phyloP scores from a whole-genome alignment of 2,113 vertebrate species.

The Melierax canorus region DNA sequence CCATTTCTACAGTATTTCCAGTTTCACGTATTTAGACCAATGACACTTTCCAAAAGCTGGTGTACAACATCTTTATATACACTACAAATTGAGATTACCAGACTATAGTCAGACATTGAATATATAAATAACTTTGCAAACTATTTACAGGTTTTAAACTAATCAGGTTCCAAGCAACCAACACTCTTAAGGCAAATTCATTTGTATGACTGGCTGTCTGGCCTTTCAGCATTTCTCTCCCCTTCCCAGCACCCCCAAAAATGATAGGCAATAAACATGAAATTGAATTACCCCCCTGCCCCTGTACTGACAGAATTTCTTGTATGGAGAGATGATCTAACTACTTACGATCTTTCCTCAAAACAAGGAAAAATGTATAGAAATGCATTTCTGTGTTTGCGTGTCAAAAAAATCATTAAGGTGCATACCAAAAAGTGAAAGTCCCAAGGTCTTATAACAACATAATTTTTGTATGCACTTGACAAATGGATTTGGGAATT shows the following conservation, averaged over 20 bases:
- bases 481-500: not conserved
- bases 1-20: not conserved
- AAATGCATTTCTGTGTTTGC: not conserved
- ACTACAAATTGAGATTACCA: constrained; percentile 43
- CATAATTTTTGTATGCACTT: constrained; percentile 1
- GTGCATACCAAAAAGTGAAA: constrained; percentile 13
- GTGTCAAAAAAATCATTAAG: not conserved
- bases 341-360: not conserved
- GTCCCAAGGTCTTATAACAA: not conserved
- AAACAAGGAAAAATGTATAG: not conserved
- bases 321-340: not conserved
- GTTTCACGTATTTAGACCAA: constrained; percentile 23
- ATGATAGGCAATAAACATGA: not conserved
- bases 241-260: not conserved
- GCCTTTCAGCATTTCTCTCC: not conserved
- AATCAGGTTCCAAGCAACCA: constrained; percentile 33
- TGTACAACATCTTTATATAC: constrained; percentile 53
- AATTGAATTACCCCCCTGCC: not conserved
- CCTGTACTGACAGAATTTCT: not conserved
- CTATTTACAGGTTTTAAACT: constrained; percentile 58
- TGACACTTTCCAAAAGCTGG: constrained; percentile 12
- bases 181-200: constrained; percentile 54
- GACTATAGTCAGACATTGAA: constrained; percentile 37
- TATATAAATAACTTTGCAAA: constrained; percentile 64
- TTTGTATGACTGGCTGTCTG: constrained; percentile 2